phyloP scores from a whole-genome alignment of 2,888 invertebrate genomes.

The Heliconius ethilla region DNA sequence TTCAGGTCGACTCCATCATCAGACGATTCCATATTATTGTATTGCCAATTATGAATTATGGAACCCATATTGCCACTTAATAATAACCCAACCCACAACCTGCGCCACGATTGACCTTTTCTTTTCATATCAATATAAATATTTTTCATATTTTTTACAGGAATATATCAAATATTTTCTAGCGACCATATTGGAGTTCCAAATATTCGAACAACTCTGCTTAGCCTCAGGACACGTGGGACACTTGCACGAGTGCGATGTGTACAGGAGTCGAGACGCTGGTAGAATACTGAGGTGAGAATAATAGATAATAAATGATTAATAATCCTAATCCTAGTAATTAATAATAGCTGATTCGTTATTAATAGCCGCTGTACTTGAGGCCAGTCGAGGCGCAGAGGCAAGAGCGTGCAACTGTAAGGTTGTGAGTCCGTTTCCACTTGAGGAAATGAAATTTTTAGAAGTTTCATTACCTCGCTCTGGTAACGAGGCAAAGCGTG shows the following conservation, averaged over 20 bases:
- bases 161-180: conserved; percentile 90
- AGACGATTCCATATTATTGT: too few relatives aligned
- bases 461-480: neutral
- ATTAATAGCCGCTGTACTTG: too few relatives aligned
- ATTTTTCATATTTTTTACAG: conserved; percentile 46
- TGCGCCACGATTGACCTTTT: neutral
- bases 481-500: neutral
- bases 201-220: conserved; percentile 91
- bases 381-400: too few relatives aligned
- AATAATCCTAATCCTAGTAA: too few relatives aligned
- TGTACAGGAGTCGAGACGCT: conserved; percentile 90
- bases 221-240: conserved; percentile 86
- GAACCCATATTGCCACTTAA: too few relatives aligned
- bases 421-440: too few relatives aligned
- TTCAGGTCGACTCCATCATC: too few relatives aligned
- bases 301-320: neutral
- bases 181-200: conserved; percentile 91
- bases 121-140: neutral
- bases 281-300: conserved; percentile 87
- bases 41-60: too few relatives aligned
- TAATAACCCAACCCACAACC: too few relatives aligned
- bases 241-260: conserved; percentile 90
- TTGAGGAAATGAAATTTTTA: too few relatives aligned
- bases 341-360: too few relatives aligned
- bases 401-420: too few relatives aligned